Evolutionary conservation across 2,888 invertebrate genomes (phyloP), one percentile per base, ranked within the genome.

Genomic region (Drosophila neonasuta): DNA sequence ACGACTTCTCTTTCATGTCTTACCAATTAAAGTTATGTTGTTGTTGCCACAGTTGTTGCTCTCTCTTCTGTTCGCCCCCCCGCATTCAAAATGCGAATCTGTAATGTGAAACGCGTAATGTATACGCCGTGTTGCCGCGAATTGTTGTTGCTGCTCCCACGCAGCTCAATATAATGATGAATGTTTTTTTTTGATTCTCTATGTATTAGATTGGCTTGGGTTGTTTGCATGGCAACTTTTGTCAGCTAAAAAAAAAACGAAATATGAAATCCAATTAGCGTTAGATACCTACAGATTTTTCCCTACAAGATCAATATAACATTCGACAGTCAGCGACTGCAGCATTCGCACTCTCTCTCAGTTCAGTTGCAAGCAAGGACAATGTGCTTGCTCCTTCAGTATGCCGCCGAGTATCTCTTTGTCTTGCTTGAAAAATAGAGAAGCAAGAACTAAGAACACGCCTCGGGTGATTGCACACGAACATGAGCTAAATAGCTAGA

Each of bases 221-320:
- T 39, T 78, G 83, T 80, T 84, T 67, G 50, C 81, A 81, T 81
- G 76, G 81, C 83, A 81, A 81, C 81, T 85, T 81, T 79, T 81
- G 85, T 80, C 70, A 69, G 36, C 68, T 51, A 61, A 55, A 57
- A 41, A 44, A 49, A 65, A 50, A 57, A 24, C 64, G 39, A 67
- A 64, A 68, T 65, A 61, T 55, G 20, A 73, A 82, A 82, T 77
- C 83, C 80, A 81, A 81, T 85, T 82, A 85, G 62, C 45, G 55
- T 39, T 20, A 34, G 46, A 36, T 24, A 13, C 5, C 36, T 44
- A n/a, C 20, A 32, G 5, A 30, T 44, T n/a, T 13, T 3, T 13
- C 6, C 7, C 20, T 20, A 3, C 2, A 10, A 55, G 30, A 55
- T 55, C 32, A 44, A 29, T 41, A 42, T 7, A 17, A 8, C n/a